These are phyloP conservation scores for Machimus atricapillus DNA, from an alignment of 2,888 invertebrate species.

Conservation along the genomic window DNA sequence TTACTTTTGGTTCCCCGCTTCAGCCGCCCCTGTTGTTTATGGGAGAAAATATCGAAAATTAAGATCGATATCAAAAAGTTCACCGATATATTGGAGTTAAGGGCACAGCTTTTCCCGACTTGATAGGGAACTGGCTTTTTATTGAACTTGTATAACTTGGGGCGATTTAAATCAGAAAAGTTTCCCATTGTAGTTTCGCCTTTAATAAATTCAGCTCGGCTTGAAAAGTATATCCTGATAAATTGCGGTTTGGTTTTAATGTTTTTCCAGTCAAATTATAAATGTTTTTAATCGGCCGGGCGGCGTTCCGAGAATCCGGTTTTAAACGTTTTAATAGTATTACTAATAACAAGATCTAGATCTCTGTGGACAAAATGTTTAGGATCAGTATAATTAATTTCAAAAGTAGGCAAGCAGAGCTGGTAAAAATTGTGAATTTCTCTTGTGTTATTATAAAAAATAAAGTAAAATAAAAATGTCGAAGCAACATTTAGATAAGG, in stretches of 20 bases:
- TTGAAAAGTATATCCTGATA: background rate
- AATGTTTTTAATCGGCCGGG: too few relatives aligned
- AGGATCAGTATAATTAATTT: too few relatives aligned
- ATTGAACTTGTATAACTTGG: slow-evolving; percentile 31
- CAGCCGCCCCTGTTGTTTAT: background rate
- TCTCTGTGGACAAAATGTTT: too few relatives aligned
- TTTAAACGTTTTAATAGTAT: too few relatives aligned
- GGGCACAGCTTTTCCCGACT: slow-evolving; percentile 11
- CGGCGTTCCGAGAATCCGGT: too few relatives aligned
- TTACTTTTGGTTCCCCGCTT: background rate
- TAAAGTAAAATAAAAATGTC: too few relatives aligned
- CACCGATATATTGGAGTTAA: slow-evolving; percentile 32
- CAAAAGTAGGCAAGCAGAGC: too few relatives aligned
- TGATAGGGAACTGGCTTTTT: slow-evolving; percentile 16
- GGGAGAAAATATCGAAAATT: slow-evolving; percentile 21
- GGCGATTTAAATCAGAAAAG: slow-evolving; percentile 31
- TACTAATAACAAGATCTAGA: too few relatives aligned
- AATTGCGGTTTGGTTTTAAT: background rate
- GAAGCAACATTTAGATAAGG: too few relatives aligned
- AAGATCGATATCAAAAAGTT: slow-evolving; percentile 38
- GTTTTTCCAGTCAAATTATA: background rate
- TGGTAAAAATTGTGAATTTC: too few relatives aligned
- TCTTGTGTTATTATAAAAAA: too few relatives aligned
- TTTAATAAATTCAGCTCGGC: background rate
- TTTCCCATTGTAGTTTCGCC: slow-evolving; percentile 25